phyloP scores from a whole-genome alignment of 2,113 vertebrate genomes.

The Prietella phreatophila region DNA sequence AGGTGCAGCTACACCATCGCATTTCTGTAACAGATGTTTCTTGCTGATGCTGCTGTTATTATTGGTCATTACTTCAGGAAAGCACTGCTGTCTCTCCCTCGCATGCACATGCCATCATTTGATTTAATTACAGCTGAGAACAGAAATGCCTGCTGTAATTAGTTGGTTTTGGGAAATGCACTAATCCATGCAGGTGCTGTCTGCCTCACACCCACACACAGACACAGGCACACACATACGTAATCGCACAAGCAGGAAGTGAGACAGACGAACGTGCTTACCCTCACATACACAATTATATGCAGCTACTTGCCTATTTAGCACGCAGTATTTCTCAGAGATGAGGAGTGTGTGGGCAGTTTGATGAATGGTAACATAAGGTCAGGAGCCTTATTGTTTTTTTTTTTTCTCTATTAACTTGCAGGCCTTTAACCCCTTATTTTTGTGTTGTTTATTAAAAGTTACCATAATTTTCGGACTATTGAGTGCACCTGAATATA shows the following conservation, averaged over 20 bases:
- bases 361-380: slow-evolving; percentile 5
- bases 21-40: slow-evolving; percentile 56
- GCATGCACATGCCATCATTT: slow-evolving; percentile 60
- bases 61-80: slow-evolving; percentile 57
- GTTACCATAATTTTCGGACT: too few relatives aligned
- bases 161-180: slow-evolving; percentile 71
- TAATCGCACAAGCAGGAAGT: background rate
- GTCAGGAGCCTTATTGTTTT: slow-evolving; percentile 5
- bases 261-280: background rate
- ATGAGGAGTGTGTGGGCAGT: slow-evolving; percentile 7
- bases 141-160: slow-evolving; percentile 66
- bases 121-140: slow-evolving; percentile 68
- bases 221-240: background rate
- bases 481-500: too few relatives aligned
- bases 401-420: slow-evolving; percentile 1
- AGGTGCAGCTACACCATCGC: background rate
- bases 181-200: slow-evolving; percentile 65
- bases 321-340: slow-evolving; percentile 1
- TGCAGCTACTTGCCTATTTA: background rate
- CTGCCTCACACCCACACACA: slow-evolving; percentile 49
- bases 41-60: slow-evolving; percentile 53
- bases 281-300: background rate
- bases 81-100: slow-evolving; percentile 53
- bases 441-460: too few relatives aligned
- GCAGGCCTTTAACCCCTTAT: background rate